Conservation (phyloP, 2,888 invertebrate species). For the Torymus aiolomorphi region DNA sequence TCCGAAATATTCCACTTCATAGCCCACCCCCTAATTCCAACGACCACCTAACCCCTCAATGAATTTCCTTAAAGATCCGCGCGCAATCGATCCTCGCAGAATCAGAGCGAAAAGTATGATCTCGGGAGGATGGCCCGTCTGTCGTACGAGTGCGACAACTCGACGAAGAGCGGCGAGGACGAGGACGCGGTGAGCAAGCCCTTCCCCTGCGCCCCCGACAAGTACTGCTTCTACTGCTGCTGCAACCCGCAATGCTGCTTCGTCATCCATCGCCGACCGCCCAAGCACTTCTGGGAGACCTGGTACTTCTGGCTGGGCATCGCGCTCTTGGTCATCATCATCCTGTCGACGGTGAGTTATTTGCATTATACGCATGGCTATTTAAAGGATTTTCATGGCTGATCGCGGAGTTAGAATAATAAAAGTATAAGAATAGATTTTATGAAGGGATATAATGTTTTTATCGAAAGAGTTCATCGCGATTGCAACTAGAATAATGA, state of each 20-base stretch:
- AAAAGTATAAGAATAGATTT: too few species aligned
- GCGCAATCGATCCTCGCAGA: neutral
- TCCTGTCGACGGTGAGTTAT: slow-evolving; percentile 68
- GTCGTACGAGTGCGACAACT: slow-evolving; percentile 67
- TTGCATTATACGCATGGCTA: neutral
- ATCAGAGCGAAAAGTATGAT: slow-evolving; percentile 5
- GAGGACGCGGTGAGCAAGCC: slow-evolving; percentile 58
- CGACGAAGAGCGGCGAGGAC: slow-evolving; percentile 61
- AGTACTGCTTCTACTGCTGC: slow-evolving; percentile 69
- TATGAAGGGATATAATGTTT: neutral
- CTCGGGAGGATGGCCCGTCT: slow-evolving; percentile 56
- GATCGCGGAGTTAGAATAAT: too few species aligned
- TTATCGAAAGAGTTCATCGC: neutral
- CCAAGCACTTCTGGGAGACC: slow-evolving; percentile 71
- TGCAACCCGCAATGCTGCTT: slow-evolving; percentile 70
- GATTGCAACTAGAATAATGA: too few species aligned
- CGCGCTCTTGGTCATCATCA: slow-evolving; percentile 67
- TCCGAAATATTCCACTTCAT: too few species aligned
- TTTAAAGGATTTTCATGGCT: too few species aligned
- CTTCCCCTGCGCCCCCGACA: slow-evolving; percentile 66
- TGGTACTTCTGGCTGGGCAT: slow-evolving; percentile 73
- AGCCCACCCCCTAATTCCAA: too few species aligned
- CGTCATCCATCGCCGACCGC: slow-evolving; percentile 68
- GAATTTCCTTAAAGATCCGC: too few species aligned
- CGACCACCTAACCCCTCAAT: too few species aligned